Evolutionary conservation across 1,140 invertebrate genomes (phyloP).

Genomic region (Carcinoscorpius rotundicauda): DNA sequence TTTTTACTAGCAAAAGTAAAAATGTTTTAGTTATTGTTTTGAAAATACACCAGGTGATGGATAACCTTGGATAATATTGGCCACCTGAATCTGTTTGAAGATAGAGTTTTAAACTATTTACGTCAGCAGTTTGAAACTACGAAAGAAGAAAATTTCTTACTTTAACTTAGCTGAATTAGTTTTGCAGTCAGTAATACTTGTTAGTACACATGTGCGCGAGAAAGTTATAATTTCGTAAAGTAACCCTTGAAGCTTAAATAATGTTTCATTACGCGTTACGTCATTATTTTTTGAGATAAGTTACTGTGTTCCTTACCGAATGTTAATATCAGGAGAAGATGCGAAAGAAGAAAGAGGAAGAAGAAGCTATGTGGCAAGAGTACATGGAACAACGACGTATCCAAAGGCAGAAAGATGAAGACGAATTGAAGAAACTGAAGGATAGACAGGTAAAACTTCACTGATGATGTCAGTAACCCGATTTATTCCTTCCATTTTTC

Average conservation of each 20-base stretch:
- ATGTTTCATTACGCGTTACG: not conserved
- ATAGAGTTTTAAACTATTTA: not conserved
- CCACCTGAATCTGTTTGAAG: constrained; percentile 1
- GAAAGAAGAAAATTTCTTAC: no score
- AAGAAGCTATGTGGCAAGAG: constrained; percentile 40
- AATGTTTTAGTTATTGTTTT: constrained; percentile 2
- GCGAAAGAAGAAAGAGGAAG: constrained; percentile 47
- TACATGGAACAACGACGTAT: constrained; percentile 94
- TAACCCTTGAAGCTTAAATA: not conserved
- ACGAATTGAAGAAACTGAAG: constrained; percentile 85
- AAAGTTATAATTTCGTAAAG: no score
- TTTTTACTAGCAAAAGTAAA: not conserved
- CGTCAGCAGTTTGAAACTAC: no score
- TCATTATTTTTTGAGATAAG: not conserved
- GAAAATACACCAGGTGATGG: not conserved
- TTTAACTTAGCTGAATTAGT: no score
- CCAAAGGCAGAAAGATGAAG: constrained; percentile 86
- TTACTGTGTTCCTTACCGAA: not conserved
- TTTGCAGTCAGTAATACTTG: no score
- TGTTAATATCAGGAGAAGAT: constrained; percentile 60
- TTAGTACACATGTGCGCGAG: no score
- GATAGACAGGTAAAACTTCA: constrained; percentile 55
- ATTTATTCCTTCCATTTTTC: no score
- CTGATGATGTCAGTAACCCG: no score
- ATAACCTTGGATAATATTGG: not conserved